Base-by-base conservation (phyloP, 1,140 invertebrate genomes). In the Pseudomyrmex sp. region DNA sequence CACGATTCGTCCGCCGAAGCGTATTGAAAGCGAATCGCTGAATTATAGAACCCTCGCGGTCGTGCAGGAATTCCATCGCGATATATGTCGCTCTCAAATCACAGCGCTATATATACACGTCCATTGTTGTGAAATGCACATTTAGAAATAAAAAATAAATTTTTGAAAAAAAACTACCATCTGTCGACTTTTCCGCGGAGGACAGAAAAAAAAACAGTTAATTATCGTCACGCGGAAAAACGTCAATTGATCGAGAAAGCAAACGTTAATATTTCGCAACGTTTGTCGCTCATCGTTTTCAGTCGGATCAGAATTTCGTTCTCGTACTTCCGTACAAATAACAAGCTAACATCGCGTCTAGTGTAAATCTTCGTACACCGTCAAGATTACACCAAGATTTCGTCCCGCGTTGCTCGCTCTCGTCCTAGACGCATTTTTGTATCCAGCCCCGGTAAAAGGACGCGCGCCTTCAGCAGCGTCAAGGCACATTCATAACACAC, bases 1-100 rank as follows among this genome's bases (percentile, higher is more conserved):
- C 84, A 88, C 46, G 82, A 87, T 87, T 54, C 80, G 68, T 65
- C 61, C 50, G 80, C 58, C 62, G 68, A 74, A 74, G 20, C 61
- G 70, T 68, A 80, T 80, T 68, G 76, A 75, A 82, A 66, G 58
- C 48, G 70, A 48, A 65, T 82, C 26, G 79, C n/a, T 75, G 50
- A 82, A 82, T 82, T 82, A 82, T 82, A 75, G 35, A 73, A 75
- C 48, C 26, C 68, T 65, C 70, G 70, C 9, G 23, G 23, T 1
- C 59, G 15, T 80, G 59, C 70, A 80, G 54, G 76, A 58, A 80
- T 80, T 80, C 76, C 65, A 18, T 18, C 20, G 23, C 48, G 54
- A 70, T 72, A 35, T 35, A 59, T 59, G 44, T 80, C 63, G 44
- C 23, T 59, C 23, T 70, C 54, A 50, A 23, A 35, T 76, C 59